Percentiles rank a stretch among this genome's conserved stretches.
Conservation (phyloP, 2,888 invertebrate species). For the Nemotelus nigrinus region DNA sequence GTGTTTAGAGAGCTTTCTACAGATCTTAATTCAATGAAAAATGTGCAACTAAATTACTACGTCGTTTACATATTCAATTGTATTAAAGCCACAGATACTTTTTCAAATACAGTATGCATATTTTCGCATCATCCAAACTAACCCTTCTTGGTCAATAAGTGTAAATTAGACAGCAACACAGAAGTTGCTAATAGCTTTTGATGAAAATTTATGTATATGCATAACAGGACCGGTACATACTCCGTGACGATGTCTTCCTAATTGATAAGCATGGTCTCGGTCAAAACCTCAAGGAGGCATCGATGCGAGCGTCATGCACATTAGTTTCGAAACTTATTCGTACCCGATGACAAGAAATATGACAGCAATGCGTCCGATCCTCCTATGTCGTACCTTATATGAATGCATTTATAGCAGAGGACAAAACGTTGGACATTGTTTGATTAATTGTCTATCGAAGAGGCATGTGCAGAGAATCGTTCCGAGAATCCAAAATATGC, state of each 20-base stretch:
- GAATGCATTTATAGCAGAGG: slow-evolving; percentile 2
- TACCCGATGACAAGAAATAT: neutral
- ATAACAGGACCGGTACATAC: slow-evolving; percentile 36
- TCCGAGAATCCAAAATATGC: neutral
- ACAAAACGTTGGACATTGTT: slow-evolving; percentile 32
- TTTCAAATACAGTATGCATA: too few relatives aligned
- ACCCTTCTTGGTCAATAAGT: slow-evolving; percentile 20
- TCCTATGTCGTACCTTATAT: neutral
- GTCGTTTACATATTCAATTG: too few relatives aligned
- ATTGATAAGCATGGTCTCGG: slow-evolving; percentile 26
- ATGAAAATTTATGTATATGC: slow-evolving; percentile 42
- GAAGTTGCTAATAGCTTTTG: slow-evolving; percentile 2
- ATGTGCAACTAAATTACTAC: too few relatives aligned
- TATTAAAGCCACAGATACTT: too few relatives aligned
- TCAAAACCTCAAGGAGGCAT: slow-evolving; percentile 25
- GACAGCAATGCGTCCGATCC: neutral
- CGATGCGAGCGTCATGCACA: neutral
- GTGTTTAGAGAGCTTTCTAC: too few relatives aligned
- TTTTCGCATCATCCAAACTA: neutral
- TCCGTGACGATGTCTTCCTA: slow-evolving; percentile 37
- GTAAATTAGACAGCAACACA: slow-evolving; percentile 23
- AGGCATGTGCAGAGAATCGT: neutral
- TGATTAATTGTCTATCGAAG: slow-evolving; percentile 21
- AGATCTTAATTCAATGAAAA: too few relatives aligned
- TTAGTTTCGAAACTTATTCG: neutral